phyloP scores from a whole-genome alignment of 1,140 invertebrate species.

The Colletes latitarsis region DNA sequence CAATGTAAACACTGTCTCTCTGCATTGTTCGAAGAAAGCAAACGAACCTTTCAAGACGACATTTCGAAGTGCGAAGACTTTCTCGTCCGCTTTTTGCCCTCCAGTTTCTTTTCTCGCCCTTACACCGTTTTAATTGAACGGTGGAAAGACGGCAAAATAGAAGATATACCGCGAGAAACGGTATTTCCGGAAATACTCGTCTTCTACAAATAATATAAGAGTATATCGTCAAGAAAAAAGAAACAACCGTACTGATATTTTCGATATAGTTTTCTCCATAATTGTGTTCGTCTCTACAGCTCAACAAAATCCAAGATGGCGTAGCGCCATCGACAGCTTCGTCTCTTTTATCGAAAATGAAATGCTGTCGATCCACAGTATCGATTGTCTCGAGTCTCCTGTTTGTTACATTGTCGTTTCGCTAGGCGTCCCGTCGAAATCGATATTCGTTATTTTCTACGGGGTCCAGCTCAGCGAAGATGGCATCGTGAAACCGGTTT shows the following conservation, averaged over 20 bases:
- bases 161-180: neutral
- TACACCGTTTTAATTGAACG: neutral
- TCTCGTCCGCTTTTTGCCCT: neutral
- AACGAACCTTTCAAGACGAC: neutral
- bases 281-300: no score
- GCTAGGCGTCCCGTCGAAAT: constrained; percentile 31
- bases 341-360: no score
- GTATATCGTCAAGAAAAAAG: no score
- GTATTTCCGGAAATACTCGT: neutral
- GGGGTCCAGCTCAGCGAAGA: neutral
- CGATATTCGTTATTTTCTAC: constrained; percentile 51
- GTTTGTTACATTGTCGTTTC: no score
- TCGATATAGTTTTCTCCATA: no score
- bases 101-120: neutral
- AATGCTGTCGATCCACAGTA: no score
- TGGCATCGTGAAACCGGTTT: constrained; percentile 54
- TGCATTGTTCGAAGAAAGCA: neutral
- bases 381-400: neutral
- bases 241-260: no score
- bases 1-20: neutral
- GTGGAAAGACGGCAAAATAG: neutral
- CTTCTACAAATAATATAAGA: no score
- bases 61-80: neutral
- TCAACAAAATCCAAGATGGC: no score
- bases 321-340: no score